These are phyloP conservation scores for Limenitis camilla DNA, from an alignment of 2,888 invertebrate species.

Conservation along the genomic window DNA sequence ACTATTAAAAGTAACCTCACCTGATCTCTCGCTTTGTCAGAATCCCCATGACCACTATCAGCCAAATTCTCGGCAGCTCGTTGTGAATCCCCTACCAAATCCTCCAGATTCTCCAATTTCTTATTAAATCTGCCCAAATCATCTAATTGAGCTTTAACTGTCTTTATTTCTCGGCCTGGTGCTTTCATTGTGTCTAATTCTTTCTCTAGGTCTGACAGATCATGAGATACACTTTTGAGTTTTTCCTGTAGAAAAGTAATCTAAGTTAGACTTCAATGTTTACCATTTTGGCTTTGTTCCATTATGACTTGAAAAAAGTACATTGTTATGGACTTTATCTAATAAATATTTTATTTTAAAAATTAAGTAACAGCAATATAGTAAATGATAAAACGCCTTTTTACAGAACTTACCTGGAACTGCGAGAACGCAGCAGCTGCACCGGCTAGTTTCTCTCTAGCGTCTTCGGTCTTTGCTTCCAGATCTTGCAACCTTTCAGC, in stretches of 20 bases:
- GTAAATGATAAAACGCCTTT: too few species aligned
- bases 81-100: constrained; percentile 79
- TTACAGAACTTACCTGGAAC: constrained; percentile 77
- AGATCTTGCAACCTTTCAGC: constrained; percentile 85
- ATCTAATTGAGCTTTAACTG: constrained; percentile 87
- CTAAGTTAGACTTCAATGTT: background rate
- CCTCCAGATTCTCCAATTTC: constrained; percentile 79
- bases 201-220: constrained; percentile 85
- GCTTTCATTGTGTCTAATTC: constrained; percentile 90
- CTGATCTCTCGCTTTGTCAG: constrained; percentile 87
- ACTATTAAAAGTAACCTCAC: constrained; percentile 68
- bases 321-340: too few species aligned
- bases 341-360: too few species aligned
- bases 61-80: constrained; percentile 84
- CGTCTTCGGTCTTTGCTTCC: constrained; percentile 83
- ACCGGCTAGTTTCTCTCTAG: constrained; percentile 85
- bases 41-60: constrained; percentile 89
- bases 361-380: too few species aligned
- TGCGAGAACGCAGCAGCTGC: constrained; percentile 90
- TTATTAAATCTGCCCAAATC: constrained; percentile 81
- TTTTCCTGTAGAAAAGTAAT: constrained; percentile 74
- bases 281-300: too few species aligned
- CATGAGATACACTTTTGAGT: constrained; percentile 84
- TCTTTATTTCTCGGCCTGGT: constrained; percentile 90
- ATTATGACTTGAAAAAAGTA: too few species aligned